Evolutionary conservation across 1,140 invertebrate genomes (phyloP).

Genomic region (Zaprionus nigranus): DNA sequence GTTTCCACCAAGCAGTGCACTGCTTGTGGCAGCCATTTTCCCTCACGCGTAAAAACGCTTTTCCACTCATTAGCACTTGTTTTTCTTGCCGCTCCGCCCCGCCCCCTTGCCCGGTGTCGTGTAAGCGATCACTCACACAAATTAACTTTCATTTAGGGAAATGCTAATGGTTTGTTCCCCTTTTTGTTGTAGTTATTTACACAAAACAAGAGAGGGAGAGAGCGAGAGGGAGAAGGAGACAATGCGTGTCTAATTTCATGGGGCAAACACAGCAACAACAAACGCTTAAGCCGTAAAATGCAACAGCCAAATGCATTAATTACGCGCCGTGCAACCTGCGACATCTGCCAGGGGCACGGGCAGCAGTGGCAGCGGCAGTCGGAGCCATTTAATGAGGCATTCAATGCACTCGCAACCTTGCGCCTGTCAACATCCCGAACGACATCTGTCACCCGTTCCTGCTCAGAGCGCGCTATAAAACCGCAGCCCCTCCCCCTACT

Average conservation of each 20-base stretch:
- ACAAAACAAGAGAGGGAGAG: slow-evolving; percentile 46
- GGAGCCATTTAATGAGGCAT: slow-evolving; percentile 76
- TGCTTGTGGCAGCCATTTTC: slow-evolving; percentile 40
- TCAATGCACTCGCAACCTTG: slow-evolving; percentile 80
- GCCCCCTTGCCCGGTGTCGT: slow-evolving; percentile 1
- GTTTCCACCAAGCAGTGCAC: slow-evolving; percentile 24
- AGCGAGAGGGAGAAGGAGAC: slow-evolving; percentile 46
- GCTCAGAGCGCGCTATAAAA: slow-evolving; percentile 44
- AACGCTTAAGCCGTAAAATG: slow-evolving; percentile 75
- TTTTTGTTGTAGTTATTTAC: slow-evolving; percentile 53
- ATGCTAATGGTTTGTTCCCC: slow-evolving; percentile 45
- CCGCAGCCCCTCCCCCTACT: slow-evolving; percentile 24
- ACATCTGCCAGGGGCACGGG: slow-evolving; percentile 59
- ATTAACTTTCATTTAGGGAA: slow-evolving; percentile 79
- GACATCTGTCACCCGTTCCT: slow-evolving; percentile 78
- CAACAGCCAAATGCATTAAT: slow-evolving; percentile 81
- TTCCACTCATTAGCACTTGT: slow-evolving; percentile 71
- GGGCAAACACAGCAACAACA: slow-evolving; percentile 49
- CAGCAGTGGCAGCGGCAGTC: slow-evolving; percentile 7
- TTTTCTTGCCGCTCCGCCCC: slow-evolving; percentile 18
- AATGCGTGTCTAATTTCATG: slow-evolving; percentile 80
- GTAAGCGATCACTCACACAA: slow-evolving; percentile 40
- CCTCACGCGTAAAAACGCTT: slow-evolving; percentile 60
- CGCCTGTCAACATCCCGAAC: slow-evolving; percentile 69
- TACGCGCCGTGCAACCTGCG: slow-evolving; percentile 73